Evolutionary conservation across 2,888 invertebrate genomes (phyloP).

Genomic region (Hypena proboscidalis): DNA sequence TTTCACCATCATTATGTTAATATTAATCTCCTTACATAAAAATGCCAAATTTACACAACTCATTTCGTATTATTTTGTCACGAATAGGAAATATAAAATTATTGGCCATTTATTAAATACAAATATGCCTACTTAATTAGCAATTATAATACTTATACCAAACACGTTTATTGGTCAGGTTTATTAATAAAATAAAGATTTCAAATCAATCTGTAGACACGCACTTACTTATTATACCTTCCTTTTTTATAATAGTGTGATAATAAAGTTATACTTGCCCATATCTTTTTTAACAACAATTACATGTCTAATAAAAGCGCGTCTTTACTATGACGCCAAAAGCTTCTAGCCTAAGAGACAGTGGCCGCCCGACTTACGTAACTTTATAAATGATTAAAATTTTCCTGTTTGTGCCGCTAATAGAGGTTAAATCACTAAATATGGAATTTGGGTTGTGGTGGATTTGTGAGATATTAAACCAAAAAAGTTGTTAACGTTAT

Average conservation of each 20-base stretch:
- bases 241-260: too few species aligned
- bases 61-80: constrained; percentile 11
- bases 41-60: constrained; percentile 13
- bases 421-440: too few species aligned
- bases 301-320: not conserved
- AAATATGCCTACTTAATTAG: constrained; percentile 13
- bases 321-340: constrained; percentile 10
- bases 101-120: constrained; percentile 15
- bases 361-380: too few species aligned
- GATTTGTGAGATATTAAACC: too few species aligned
- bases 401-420: too few species aligned
- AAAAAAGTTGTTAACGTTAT: too few species aligned
- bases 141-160: not conserved
- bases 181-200: not conserved
- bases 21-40: constrained; percentile 27
- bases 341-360: too few species aligned
- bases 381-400: too few species aligned
- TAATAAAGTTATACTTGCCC: too few species aligned
- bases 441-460: too few species aligned
- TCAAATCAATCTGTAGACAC: constrained; percentile 1
- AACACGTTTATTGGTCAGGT: not conserved
- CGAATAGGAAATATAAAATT: constrained; percentile 14
- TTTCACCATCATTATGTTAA: constrained; percentile 17
- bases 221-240: too few species aligned
- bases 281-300: too few species aligned